Conservation (phyloP, 2,797 vertebrate species). For the Acrossocheilus fasciatus region DNA sequence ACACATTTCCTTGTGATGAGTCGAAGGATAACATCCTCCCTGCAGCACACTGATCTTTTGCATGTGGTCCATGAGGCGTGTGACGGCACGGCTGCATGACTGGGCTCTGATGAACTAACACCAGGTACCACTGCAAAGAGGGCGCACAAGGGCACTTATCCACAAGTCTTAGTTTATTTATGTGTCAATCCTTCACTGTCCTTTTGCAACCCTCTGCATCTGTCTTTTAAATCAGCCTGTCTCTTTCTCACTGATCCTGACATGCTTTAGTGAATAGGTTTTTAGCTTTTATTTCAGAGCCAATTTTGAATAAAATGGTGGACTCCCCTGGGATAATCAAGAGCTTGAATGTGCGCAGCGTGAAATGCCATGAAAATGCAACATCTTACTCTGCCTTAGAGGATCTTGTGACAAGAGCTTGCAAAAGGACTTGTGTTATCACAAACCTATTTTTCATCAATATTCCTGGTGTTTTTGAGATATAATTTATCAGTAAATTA, state of each 20-base stretch:
- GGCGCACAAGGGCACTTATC: slow-evolving; percentile 41
- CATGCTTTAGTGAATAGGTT: slow-evolving; percentile 40
- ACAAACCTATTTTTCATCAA: not conserved
- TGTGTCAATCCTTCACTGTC: slow-evolving; percentile 21
- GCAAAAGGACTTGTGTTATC: slow-evolving; percentile 18
- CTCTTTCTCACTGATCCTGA: not conserved
- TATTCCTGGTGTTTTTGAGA: not conserved
- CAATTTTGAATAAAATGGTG: slow-evolving; percentile 45
- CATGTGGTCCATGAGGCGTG: slow-evolving; percentile 51
- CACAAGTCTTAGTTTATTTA: slow-evolving; percentile 47
- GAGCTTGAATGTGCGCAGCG: slow-evolving; percentile 29
- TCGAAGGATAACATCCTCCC: slow-evolving; percentile 43
- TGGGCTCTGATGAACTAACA: slow-evolving; percentile 53
- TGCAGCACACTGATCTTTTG: slow-evolving; percentile 57
- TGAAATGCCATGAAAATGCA: slow-evolving; percentile 34
- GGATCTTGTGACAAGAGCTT: slow-evolving; percentile 15
- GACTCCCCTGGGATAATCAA: slow-evolving; percentile 35
- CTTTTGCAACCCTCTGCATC: slow-evolving; percentile 18
- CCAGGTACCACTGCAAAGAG: slow-evolving; percentile 45
- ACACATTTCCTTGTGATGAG: slow-evolving; percentile 47
- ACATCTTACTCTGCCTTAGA: not conserved
- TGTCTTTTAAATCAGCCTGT: slow-evolving; percentile 13
- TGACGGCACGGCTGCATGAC: slow-evolving; percentile 57
- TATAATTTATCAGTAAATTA: not conserved
- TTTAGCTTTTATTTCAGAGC: slow-evolving; percentile 47